Conservation (phyloP, 2,797 vertebrate species). For the Babyrousa celebensis region DNA sequence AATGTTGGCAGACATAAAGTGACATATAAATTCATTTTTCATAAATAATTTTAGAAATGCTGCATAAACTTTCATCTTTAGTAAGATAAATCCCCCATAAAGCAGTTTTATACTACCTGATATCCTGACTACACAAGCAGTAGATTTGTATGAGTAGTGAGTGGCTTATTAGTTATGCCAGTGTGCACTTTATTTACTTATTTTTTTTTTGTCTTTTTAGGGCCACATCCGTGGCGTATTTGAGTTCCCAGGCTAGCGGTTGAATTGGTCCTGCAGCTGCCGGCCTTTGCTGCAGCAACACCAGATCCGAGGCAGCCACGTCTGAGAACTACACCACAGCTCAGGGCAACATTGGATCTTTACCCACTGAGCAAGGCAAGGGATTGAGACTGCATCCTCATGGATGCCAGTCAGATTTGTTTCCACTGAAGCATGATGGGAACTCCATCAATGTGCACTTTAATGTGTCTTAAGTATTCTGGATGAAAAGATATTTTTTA, state of each 20-base stretch:
- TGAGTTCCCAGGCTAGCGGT: too few species aligned
- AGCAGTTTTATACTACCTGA: constrained; percentile 31
- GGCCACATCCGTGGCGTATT: too few species aligned
- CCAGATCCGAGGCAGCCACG: too few species aligned
- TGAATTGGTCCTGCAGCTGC: too few species aligned
- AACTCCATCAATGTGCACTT: constrained; percentile 47
- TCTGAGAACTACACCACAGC: too few species aligned
- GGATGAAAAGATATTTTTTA: constrained; percentile 60
- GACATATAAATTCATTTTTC: constrained; percentile 49
- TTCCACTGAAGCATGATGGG: too few species aligned
- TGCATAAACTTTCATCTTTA: constrained; percentile 71
- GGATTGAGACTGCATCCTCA: too few species aligned
- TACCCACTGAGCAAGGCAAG: too few species aligned
- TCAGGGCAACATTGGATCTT: too few species aligned
- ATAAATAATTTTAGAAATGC: constrained; percentile 76
- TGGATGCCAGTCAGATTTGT: too few species aligned
- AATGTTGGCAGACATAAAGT: constrained; percentile 69
- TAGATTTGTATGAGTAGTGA: constrained; percentile 46
- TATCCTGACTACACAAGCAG: not conserved
- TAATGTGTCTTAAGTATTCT: constrained; percentile 71
- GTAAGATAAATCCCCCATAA: constrained; percentile 63
- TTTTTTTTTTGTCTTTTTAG: too few species aligned
- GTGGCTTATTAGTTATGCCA: constrained; percentile 56
- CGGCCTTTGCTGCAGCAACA: too few species aligned
- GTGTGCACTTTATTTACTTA: constrained; percentile 49